Evolutionary conservation across 1,140 invertebrate genomes (phyloP).

Genomic region (Drosophila dunni): DNA sequence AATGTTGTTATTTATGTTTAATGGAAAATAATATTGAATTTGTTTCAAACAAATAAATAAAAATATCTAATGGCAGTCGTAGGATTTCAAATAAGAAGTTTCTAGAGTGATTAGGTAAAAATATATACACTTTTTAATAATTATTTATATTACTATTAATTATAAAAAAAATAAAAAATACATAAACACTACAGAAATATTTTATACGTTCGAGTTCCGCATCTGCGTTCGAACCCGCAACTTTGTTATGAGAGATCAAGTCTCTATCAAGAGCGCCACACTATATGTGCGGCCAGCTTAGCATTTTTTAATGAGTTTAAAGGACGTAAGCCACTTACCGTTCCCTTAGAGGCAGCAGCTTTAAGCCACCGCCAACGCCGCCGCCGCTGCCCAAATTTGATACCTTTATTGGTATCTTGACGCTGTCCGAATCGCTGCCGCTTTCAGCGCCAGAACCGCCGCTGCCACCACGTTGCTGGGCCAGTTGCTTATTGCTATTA

Average conservation of each 20-base stretch:
- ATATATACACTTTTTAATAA: too few species aligned
- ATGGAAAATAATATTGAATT: conserved; percentile 1
- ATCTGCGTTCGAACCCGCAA: too few species aligned
- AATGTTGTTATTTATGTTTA: background rate
- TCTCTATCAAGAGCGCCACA: too few species aligned
- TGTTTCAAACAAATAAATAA: background rate
- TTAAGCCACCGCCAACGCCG: conserved; percentile 50
- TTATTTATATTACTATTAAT: too few species aligned
- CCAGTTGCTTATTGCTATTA: conserved; percentile 42
- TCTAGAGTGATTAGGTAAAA: background rate
- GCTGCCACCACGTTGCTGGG: conserved; percentile 74
- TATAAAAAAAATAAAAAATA: too few species aligned
- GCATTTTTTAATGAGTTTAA: too few species aligned
- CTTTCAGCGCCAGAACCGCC: conserved; percentile 81
- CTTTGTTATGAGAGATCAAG: too few species aligned
- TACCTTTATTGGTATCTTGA: conserved; percentile 86
- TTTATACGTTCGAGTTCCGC: too few species aligned
- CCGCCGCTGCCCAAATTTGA: conserved; percentile 75
- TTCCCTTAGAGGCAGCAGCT: conserved; percentile 86
- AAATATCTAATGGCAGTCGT: background rate
- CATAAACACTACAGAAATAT: too few species aligned
- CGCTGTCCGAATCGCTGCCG: conserved; percentile 88
- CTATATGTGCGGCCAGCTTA: too few species aligned
- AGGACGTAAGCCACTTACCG: conserved; percentile 85
- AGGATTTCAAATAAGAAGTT: background rate